phyloP scores from a whole-genome alignment of 2,888 invertebrate genomes.

The Mystacides longicornis region DNA sequence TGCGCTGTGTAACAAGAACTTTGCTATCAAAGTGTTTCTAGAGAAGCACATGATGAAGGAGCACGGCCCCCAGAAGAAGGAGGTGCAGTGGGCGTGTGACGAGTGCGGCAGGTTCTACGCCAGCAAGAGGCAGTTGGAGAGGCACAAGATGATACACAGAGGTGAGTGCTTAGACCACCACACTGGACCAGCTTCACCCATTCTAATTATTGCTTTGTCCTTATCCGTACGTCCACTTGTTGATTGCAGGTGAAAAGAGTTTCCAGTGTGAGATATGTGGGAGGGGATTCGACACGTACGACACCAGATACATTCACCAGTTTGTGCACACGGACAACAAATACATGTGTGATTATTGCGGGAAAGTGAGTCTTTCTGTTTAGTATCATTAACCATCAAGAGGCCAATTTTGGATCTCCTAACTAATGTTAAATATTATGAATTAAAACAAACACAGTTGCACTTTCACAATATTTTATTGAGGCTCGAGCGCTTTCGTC shows the following conservation, averaged over 20 bases:
- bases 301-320: background rate
- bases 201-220: background rate
- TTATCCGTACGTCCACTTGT: too few species aligned
- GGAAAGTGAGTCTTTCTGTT: background rate
- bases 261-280: background rate
- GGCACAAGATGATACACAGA: slow-evolving; percentile 5
- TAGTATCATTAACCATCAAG: too few species aligned
- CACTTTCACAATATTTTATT: too few species aligned
- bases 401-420: too few species aligned
- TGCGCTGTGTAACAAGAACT: background rate
- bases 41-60: background rate
- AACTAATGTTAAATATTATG: too few species aligned
- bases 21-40: background rate
- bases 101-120: background rate
- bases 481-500: too few species aligned
- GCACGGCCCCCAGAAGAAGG: background rate
- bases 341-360: background rate
- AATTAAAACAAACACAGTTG: too few species aligned
- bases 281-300: background rate
- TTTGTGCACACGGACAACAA: background rate
- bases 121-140: background rate
- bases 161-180: background rate
- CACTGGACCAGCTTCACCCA: background rate
- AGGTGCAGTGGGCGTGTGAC: slow-evolving; percentile 3
- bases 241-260: background rate